A percentile compares a stretch with the other conserved stretches of the same genome.
These are phyloP conservation scores for Atrina japonica DNA, from an alignment of 2,888 invertebrate genomes.

Conservation along the genomic window DNA sequence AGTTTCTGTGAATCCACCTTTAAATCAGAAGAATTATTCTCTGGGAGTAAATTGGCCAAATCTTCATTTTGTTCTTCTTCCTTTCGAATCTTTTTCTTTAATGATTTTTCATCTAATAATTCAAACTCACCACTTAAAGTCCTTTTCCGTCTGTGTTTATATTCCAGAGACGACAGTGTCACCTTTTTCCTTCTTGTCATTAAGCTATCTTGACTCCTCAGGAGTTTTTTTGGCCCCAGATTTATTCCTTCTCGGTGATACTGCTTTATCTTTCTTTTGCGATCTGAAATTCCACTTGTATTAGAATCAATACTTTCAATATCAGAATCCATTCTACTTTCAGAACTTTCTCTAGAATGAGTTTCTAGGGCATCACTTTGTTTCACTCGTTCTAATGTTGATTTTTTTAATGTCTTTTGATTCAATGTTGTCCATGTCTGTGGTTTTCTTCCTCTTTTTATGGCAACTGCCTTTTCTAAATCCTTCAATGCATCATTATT, in stretches of 20 bases:
- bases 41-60: constrained; percentile 3
- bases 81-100: constrained; percentile 31
- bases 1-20: neutral
- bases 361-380: constrained; percentile 6
- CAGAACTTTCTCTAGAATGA: constrained; percentile 11
- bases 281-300: constrained; percentile 28
- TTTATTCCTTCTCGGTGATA: constrained; percentile 23
- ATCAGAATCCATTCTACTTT: constrained; percentile 35
- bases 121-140: constrained; percentile 63
- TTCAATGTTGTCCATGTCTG: constrained; percentile 29
- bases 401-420: constrained; percentile 26
- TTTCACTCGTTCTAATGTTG: constrained; percentile 9
- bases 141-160: constrained; percentile 53
- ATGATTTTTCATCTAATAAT: constrained; percentile 35
- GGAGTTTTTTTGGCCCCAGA: constrained; percentile 36
- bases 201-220: constrained; percentile 41
- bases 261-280: constrained; percentile 20
- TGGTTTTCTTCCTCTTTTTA: constrained; percentile 17
- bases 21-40: constrained; percentile 1
- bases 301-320: constrained; percentile 41
- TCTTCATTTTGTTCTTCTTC: constrained; percentile 20
- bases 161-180: neutral
- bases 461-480: constrained; percentile 19
- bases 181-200: constrained; percentile 34
- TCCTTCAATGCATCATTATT: constrained; percentile 9